These are phyloP conservation scores for Chaetogeoica ovagalla DNA, from an alignment of 2,888 invertebrate genomes.

Conservation along the genomic window DNA sequence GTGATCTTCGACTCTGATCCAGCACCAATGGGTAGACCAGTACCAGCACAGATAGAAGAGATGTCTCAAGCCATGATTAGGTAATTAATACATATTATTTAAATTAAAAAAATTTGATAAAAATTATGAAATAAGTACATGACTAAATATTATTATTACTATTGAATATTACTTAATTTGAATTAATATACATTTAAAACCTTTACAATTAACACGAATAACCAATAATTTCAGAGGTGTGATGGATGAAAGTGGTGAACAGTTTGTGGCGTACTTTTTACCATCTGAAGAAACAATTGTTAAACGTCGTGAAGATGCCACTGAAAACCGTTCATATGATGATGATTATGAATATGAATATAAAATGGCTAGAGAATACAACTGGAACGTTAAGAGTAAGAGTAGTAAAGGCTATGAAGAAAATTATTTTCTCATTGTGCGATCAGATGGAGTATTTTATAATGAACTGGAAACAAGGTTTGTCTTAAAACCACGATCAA, in stretches of 20 bases:
- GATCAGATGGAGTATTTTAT: constrained; percentile 88
- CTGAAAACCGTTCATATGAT: constrained; percentile 75
- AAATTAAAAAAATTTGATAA: neutral
- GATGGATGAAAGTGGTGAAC: constrained; percentile 98
- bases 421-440: constrained; percentile 92
- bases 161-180: too few relatives aligned
- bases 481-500: constrained; percentile 21
- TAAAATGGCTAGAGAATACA: constrained; percentile 96
- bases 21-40: constrained; percentile 83
- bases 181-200: neutral
- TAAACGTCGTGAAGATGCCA: constrained; percentile 82
- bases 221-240: constrained; percentile 76
- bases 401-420: constrained; percentile 93
- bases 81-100: constrained; percentile 61
- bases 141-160: too few relatives aligned
- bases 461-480: constrained; percentile 87
- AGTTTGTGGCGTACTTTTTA: constrained; percentile 98
- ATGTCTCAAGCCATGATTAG: constrained; percentile 99
- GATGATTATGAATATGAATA: constrained; percentile 95
- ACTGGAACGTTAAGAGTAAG: constrained; percentile 99
- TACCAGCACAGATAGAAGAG: constrained; percentile 88
- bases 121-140: neutral
- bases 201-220: neutral
- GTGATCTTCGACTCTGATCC: constrained; percentile 99
- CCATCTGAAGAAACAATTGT: constrained; percentile 90